phyloP scores from a whole-genome alignment of 2,113 vertebrate genomes.

The Dasyprocta punctata region DNA sequence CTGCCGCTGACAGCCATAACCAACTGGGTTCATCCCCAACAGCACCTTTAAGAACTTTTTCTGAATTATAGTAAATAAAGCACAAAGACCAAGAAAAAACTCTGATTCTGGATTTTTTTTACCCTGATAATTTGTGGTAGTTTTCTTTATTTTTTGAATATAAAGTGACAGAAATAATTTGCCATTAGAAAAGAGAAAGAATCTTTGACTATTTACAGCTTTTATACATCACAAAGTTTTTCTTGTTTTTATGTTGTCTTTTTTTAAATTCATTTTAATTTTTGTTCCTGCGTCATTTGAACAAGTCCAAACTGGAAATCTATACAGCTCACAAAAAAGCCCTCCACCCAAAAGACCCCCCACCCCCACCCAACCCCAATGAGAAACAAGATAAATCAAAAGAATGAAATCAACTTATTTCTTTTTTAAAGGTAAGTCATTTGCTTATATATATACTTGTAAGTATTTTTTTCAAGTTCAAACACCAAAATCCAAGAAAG shows the following conservation, averaged over 20 bases:
- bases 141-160: slow-evolving; percentile 92
- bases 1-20: not conserved
- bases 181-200: slow-evolving; percentile 92
- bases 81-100: slow-evolving; percentile 74
- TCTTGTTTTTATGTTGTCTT: slow-evolving; percentile 85
- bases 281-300: slow-evolving; percentile 84
- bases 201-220: slow-evolving; percentile 91
- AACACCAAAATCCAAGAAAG: slow-evolving; percentile 89
- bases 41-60: not conserved
- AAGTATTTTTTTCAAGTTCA: slow-evolving; percentile 85
- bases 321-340: slow-evolving; percentile 87
- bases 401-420: slow-evolving; percentile 83
- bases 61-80: slow-evolving; percentile 68
- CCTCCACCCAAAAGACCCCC: slow-evolving; percentile 83
- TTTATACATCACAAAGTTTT: slow-evolving; percentile 90
- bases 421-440: slow-evolving; percentile 84
- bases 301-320: slow-evolving; percentile 87
- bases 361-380: slow-evolving; percentile 81
- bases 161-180: slow-evolving; percentile 94
- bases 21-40: not conserved
- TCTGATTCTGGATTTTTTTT: slow-evolving; percentile 83
- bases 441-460: slow-evolving; percentile 86
- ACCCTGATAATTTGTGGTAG: slow-evolving; percentile 90
- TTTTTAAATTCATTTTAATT: slow-evolving; percentile 79
- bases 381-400: slow-evolving; percentile 88